These are phyloP conservation scores for Nesogale talazaci DNA, from an alignment of 2,113 vertebrate genomes.

Conservation along the genomic window DNA sequence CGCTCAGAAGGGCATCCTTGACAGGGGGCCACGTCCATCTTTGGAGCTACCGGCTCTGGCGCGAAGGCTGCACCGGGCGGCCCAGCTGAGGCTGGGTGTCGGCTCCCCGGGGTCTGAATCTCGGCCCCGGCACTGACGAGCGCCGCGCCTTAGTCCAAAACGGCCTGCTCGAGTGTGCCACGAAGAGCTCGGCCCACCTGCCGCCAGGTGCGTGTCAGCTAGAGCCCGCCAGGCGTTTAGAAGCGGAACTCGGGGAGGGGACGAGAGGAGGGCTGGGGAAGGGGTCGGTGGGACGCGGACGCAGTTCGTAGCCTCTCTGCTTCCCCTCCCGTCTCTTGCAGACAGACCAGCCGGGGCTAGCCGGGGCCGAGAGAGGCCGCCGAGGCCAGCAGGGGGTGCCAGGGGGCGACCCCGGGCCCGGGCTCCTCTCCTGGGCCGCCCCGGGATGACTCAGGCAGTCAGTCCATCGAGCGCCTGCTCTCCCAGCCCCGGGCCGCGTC, in stretches of 20 bases:
- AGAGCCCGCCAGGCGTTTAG: background rate
- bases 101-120: background rate
- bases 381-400: too few relatives aligned
- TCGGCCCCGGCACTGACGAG: background rate
- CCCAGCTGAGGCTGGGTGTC: background rate
- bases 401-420: background rate
- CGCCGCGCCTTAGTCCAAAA: background rate
- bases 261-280: background rate
- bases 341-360: background rate
- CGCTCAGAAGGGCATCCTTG: background rate
- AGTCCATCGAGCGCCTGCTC: background rate
- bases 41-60: too few relatives aligned
- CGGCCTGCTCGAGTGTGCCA: background rate
- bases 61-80: too few relatives aligned
- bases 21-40: too few relatives aligned
- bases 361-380: background rate
- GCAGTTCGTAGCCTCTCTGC: background rate
- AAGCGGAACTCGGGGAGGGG: background rate
- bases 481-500: fast-evolving
- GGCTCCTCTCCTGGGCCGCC: background rate
- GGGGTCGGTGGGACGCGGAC: background rate
- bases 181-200: background rate
- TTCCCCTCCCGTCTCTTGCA: background rate
- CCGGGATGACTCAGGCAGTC: conserved; percentile 84
- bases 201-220: background rate